Percentiles rank a stretch among this genome's conserved stretches.
Conservation (phyloP, 2,888 invertebrate genomes). For the Gymnosoma rotundatum region DNA sequence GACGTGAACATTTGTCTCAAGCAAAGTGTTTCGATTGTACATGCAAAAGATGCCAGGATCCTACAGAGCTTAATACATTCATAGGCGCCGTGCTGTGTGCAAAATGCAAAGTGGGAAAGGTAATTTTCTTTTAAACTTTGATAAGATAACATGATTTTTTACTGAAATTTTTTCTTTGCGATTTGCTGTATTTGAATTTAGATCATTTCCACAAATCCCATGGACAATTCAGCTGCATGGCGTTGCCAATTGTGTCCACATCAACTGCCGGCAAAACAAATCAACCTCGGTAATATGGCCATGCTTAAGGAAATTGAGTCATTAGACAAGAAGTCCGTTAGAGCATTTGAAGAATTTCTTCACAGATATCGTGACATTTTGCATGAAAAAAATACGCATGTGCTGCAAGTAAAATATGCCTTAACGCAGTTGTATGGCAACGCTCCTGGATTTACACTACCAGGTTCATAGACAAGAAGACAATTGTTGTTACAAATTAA, state of each 20-base stretch:
- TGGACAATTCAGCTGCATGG: constrained; percentile 85
- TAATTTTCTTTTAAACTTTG: constrained; percentile 59
- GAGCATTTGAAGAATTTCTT: constrained; percentile 85
- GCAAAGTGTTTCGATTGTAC: constrained; percentile 88
- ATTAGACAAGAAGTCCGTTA: constrained; percentile 84
- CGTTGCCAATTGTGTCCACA: constrained; percentile 86
- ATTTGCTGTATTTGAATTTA: constrained; percentile 71
- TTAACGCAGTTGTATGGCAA: constrained; percentile 88
- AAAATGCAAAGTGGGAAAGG: constrained; percentile 84
- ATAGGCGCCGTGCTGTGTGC: constrained; percentile 86
- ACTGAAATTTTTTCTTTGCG: too few relatives aligned
- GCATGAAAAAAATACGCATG: constrained; percentile 87
- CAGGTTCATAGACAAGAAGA: constrained; percentile 81
- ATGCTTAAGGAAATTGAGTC: constrained; percentile 85
- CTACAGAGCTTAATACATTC: constrained; percentile 87
- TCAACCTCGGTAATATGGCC: constrained; percentile 85
- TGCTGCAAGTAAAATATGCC: constrained; percentile 87
- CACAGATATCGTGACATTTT: constrained; percentile 85
- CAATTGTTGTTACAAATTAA: not conserved
- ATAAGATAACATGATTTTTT: too few relatives aligned
- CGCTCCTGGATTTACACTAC: constrained; percentile 83
- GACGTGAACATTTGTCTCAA: constrained; percentile 85
- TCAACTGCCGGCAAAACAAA: constrained; percentile 84
- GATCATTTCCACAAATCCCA: constrained; percentile 85
- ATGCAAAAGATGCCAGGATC: constrained; percentile 87